Evolutionary conservation across 2,888 invertebrate genomes (phyloP).

Genomic region (Amiota minor): DNA sequence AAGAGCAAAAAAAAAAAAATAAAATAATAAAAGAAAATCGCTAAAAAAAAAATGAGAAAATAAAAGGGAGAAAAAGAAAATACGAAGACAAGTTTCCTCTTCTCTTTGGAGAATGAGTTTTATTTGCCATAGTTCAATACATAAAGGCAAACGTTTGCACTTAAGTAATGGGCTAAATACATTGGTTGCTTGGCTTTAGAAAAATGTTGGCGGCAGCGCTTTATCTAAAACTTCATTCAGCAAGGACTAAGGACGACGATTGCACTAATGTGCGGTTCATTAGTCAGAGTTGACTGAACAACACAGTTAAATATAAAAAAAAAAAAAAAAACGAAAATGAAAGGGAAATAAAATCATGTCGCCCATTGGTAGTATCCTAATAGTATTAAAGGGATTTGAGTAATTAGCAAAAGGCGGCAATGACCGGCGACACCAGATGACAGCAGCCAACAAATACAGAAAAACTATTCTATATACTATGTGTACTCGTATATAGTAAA

Average conservation of each 20-base stretch:
- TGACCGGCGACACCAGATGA: slow-evolving; percentile 36
- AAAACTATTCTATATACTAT: too few species aligned
- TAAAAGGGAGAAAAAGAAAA: slow-evolving; percentile 15
- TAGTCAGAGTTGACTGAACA: slow-evolving; percentile 59
- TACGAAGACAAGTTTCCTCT: not conserved
- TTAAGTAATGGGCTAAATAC: slow-evolving; percentile 15
- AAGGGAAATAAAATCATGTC: not conserved
- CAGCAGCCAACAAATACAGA: not conserved
- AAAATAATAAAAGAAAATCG: slow-evolving; percentile 39
- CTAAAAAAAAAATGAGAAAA: slow-evolving; percentile 42
- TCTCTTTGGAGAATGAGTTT: not conserved
- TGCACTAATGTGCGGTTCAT: slow-evolving; percentile 67
- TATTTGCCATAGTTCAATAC: not conserved
- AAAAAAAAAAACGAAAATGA: not conserved
- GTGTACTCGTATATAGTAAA: too few species aligned
- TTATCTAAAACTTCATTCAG: not conserved
- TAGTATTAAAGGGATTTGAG: slow-evolving; percentile 65
- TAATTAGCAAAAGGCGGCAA: slow-evolving; percentile 55
- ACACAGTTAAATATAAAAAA: slow-evolving; percentile 10
- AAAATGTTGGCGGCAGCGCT: not conserved
- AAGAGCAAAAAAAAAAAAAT: slow-evolving; percentile 19
- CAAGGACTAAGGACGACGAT: slow-evolving; percentile 5
- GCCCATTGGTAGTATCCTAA: slow-evolving; percentile 42
- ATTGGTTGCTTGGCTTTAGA: slow-evolving; percentile 7
- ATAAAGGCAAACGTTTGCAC: not conserved